Conservation (phyloP, 2,113 vertebrate genomes). For the Rhodinocichla rosea region DNA sequence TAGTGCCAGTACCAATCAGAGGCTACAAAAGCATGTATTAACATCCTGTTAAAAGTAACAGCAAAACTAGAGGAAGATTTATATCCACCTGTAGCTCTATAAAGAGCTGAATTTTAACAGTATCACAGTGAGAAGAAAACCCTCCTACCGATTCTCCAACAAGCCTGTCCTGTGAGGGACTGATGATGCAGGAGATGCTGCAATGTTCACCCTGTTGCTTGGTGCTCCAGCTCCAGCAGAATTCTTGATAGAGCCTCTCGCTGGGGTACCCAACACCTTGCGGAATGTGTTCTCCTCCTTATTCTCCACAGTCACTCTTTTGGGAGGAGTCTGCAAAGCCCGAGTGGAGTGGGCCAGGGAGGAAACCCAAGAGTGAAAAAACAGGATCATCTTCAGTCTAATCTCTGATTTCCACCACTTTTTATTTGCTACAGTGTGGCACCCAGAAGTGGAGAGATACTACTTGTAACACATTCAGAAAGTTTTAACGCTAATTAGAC, state of each 20-base stretch:
- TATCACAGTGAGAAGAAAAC: background rate
- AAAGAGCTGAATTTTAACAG: background rate
- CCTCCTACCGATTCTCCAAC: slow-evolving; percentile 86
- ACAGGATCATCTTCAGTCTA: background rate
- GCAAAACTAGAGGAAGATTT: background rate
- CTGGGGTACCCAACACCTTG: slow-evolving; percentile 84
- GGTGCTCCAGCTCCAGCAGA: slow-evolving; percentile 61
- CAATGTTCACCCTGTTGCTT: slow-evolving; percentile 49
- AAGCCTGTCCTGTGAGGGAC: slow-evolving; percentile 83
- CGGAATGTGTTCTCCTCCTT: slow-evolving; percentile 84
- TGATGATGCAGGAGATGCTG: slow-evolving; percentile 61
- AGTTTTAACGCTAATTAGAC: background rate
- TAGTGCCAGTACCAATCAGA: background rate
- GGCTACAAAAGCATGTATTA: background rate
- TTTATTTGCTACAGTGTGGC: background rate
- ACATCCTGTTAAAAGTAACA: background rate
- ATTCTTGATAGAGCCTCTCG: slow-evolving; percentile 72
- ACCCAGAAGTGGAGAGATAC: background rate
- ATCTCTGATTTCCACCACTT: background rate
- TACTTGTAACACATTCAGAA: background rate
- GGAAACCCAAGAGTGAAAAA: background rate
- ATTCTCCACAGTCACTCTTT: slow-evolving; percentile 79
- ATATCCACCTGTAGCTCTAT: background rate
- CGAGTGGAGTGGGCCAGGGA: background rate
- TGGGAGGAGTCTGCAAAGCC: slow-evolving; percentile 78